Base-by-base conservation (phyloP, 2,113 vertebrate species). In the Tor tambroides region DNA sequence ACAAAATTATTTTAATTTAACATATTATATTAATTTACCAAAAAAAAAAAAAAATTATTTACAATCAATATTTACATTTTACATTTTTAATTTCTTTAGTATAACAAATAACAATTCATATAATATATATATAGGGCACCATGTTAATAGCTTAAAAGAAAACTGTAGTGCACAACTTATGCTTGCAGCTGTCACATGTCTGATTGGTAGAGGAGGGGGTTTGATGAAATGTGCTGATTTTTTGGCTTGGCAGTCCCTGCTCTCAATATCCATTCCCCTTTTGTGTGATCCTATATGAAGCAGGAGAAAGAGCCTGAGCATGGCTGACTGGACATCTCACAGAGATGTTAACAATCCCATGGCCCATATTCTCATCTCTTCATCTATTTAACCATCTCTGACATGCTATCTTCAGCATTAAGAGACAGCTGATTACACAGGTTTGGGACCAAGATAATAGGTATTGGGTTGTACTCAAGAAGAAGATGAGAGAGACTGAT, bases 391-490 rank as follows among this genome's bases (percentile, higher is more conserved):
- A 49, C 79, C 38, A 10, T 43, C n/a, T 63, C 56, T 43, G 35
- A n/a, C 23, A 67, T 8, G 0, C 2, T 67, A 49, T 61, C 38
- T 46, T 49, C 14, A 30, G 59, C n/a, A 49, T 51, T 51, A 51
- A 83, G 7, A 69, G 43, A n/a, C 38, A 69, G 43, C 81, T 83
- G 63, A 83, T 83, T 83, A 51, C n/a, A 54, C 43, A 54, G 81
- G 19, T 49, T 54, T 35, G 1, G 11, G 28, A 51, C 43, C 43
- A 43, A 71, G 28, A 51, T 54, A 83, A 83, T 71, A 51, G 19
- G 26, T 32, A 14, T 1, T 71, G 46, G 46, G 26, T 21, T 2
- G 28, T 71, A 30, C 10, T 28, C 23, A 28, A 28, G 80, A 65
- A 43, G n/a, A 82, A 28, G n/a, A 65, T 43, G 59, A 81, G 23